These are phyloP conservation scores for Andrena haemorrhoa DNA, from an alignment of 2,888 invertebrate species.

Conservation along the genomic window DNA sequence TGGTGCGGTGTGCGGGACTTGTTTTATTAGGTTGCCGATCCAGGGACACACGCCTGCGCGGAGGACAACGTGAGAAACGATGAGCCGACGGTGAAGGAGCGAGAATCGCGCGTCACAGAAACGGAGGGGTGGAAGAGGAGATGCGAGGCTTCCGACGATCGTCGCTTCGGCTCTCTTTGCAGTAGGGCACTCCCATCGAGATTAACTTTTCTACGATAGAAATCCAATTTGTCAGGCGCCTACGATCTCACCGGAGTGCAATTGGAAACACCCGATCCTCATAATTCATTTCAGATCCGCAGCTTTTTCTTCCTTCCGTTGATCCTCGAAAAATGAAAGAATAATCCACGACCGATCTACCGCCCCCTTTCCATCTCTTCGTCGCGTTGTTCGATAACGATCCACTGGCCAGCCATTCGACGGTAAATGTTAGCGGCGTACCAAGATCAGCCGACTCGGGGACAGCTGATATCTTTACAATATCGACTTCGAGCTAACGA, in stretches of 20 bases:
- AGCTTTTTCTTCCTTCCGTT: too few relatives aligned
- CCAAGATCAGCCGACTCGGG: background rate
- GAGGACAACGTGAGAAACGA: background rate
- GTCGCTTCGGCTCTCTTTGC: background rate
- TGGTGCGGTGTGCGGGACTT: conserved; percentile 26
- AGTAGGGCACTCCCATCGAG: background rate
- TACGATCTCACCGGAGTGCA: background rate
- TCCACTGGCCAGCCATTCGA: background rate
- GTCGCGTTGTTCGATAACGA: too few relatives aligned
- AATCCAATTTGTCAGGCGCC: background rate
- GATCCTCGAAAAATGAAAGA: too few relatives aligned
- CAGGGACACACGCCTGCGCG: conserved; percentile 24
- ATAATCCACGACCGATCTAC: too few relatives aligned
- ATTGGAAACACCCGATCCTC: background rate
- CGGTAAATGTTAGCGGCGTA: background rate
- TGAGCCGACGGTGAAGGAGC: background rate
- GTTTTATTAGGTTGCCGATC: conserved; percentile 16
- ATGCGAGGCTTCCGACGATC: background rate
- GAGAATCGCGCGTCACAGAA: background rate
- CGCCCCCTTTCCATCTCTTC: too few relatives aligned
- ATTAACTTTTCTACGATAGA: conserved; percentile 28
- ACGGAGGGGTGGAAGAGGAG: conserved; percentile 13
- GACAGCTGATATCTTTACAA: background rate
- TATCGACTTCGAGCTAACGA: background rate
- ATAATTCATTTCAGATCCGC: too few relatives aligned